Conservation (phyloP, 2,888 invertebrate species). For the Synergus japonicus region DNA sequence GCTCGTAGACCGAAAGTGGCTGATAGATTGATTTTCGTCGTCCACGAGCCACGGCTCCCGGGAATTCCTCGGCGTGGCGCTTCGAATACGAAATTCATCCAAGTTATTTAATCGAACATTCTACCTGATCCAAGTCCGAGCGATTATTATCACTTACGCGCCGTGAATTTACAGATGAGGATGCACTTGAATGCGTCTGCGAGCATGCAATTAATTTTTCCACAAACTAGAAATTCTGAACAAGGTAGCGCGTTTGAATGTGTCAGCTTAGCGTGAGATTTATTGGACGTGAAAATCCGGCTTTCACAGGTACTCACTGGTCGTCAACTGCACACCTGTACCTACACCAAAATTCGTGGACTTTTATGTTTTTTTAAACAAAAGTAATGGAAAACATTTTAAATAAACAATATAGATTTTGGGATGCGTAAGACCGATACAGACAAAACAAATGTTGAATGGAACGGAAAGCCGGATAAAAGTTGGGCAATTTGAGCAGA, state of each 20-base stretch:
- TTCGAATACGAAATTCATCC: slow-evolving; percentile 38
- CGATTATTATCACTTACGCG: slow-evolving; percentile 24
- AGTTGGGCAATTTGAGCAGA: neutral
- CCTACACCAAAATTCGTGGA: neutral
- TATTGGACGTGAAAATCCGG: slow-evolving; percentile 55
- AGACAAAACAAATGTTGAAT: neutral
- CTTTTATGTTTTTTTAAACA: neutral
- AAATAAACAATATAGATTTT: neutral
- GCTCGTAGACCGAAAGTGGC: slow-evolving; percentile 33
- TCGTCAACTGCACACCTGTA: slow-evolving; percentile 47
- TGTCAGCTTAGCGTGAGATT: slow-evolving; percentile 56
- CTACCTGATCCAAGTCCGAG: slow-evolving; percentile 7
- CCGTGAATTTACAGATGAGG: neutral
- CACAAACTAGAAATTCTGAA: slow-evolving; percentile 29
- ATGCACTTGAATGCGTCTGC: slow-evolving; percentile 4
- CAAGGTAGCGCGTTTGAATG: slow-evolving; percentile 43
- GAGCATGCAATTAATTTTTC: slow-evolving; percentile 27
- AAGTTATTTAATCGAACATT: slow-evolving; percentile 23
- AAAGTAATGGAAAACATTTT: neutral
- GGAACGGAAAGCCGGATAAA: neutral
- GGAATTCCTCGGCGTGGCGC: slow-evolving; percentile 1
- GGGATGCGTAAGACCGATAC: neutral
- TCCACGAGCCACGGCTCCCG: slow-evolving; percentile 23
- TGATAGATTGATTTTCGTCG: slow-evolving; percentile 34
- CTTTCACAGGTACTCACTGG: slow-evolving; percentile 46